Evolutionary conservation across 1,140 invertebrate species (phyloP).

Genomic region (Hylaeus anthracinus): DNA sequence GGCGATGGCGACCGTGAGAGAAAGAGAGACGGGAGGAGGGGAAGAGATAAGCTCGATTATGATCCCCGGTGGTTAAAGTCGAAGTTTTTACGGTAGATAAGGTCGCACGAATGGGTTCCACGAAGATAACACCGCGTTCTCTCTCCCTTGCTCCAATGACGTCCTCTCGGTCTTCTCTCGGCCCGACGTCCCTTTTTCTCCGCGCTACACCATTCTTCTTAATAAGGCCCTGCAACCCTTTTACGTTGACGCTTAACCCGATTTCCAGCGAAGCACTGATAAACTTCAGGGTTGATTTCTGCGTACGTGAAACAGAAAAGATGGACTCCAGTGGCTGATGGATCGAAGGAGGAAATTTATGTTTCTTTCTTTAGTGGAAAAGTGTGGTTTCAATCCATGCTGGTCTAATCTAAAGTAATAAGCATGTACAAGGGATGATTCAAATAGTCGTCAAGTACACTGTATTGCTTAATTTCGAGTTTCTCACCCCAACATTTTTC

Average conservation of each 20-base stretch:
- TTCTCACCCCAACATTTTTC: too few species aligned
- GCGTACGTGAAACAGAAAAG: too few species aligned
- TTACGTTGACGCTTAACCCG: conserved; percentile 21
- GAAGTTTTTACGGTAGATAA: conserved; percentile 79
- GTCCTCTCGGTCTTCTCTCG: neutral
- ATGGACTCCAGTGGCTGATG: too few species aligned
- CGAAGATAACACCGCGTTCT: conserved; percentile 50
- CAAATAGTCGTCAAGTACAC: too few species aligned
- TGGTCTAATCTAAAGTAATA: too few species aligned
- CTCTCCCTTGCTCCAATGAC: conserved; percentile 12
- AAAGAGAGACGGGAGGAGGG: conserved; percentile 40
- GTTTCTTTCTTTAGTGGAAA: too few species aligned
- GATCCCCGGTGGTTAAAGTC: conserved; percentile 77
- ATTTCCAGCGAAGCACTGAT: neutral
- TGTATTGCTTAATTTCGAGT: too few species aligned
- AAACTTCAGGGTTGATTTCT: neutral
- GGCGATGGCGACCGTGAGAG: conserved; percentile 25
- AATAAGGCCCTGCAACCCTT: conserved; percentile 45
- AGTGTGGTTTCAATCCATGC: too few species aligned
- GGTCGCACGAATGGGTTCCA: conserved; percentile 59
- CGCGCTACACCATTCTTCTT: conserved; percentile 53
- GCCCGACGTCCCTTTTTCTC: conserved; percentile 39
- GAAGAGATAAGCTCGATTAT: conserved; percentile 77
- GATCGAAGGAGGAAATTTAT: too few species aligned
- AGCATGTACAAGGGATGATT: too few species aligned